These are phyloP conservation scores for Corythoichthys intestinalis DNA, from an alignment of 2,113 vertebrate genomes.

Conservation along the genomic window DNA sequence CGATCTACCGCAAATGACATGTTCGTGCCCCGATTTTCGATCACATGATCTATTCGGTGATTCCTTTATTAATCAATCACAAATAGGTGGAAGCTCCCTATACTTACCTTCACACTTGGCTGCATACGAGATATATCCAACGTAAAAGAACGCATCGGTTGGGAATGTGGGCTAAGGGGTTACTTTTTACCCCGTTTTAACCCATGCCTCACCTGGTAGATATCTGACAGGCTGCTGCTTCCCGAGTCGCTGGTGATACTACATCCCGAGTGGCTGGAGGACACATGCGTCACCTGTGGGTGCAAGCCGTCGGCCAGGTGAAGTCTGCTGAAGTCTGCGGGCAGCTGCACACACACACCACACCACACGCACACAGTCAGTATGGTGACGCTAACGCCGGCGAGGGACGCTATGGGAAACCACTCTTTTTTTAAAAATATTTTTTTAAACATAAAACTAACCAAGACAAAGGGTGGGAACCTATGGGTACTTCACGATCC, in stretches of 20 bases:
- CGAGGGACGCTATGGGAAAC: neutral
- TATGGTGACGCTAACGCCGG: neutral
- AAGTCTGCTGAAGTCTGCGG: conserved; percentile 97
- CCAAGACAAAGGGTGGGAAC: neutral
- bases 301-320: conserved; percentile 98
- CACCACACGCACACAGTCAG: conserved; percentile 25
- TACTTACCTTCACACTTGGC: neutral
- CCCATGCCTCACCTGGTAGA: conserved; percentile 90
- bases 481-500: no score
- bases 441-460: neutral
- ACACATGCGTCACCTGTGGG: conserved; percentile 97
- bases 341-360: conserved; percentile 77
- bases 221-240: conserved; percentile 99
- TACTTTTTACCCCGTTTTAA: neutral
- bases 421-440: neutral
- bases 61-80: neutral
- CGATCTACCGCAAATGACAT: no score
- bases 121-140: neutral
- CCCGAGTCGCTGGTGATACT: conserved; percentile 99
- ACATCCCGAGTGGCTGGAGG: conserved; percentile 99
- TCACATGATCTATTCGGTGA: neutral
- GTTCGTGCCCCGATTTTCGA: no score
- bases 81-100: neutral
- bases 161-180: neutral
- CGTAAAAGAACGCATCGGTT: neutral